Evolutionary conservation across 2,888 invertebrate genomes (phyloP), one percentile per base, ranked within the genome.

Genomic region (Eupithecia subumbrata): DNA sequence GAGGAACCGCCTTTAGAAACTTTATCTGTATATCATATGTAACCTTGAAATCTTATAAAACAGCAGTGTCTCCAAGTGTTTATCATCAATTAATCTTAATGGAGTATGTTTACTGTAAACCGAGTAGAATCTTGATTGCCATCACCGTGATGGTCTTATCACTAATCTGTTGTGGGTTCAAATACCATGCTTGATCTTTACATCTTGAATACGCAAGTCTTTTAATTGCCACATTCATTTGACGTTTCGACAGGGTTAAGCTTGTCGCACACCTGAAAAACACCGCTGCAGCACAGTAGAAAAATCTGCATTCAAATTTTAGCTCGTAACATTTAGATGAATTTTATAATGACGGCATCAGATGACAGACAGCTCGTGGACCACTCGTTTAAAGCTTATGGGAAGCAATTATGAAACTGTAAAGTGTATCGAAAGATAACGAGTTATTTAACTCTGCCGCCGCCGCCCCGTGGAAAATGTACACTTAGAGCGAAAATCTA

Each of bases 81-180:
- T 52, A 69, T 56, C 73, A 72, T 79, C 71, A 43, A 76, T 77
- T 71, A 68, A 76, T 79, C 75, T 75, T 72, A 70, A 78, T 37
- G 22, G 52, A 25, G 68, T 71, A 16, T 68, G 72, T 73, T 70
- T 67, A 71, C 68, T 43, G 68, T 68, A 68, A 25, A 12, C 25
- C n/a, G 68, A 68, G 68, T 45, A 25, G 67, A 40, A 68, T 43
- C 43, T 68, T 68, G 68, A 68, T 68, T 45, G 68, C 7, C 25
- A 25, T 56, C 56, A 18, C 64, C 30, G 18, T 34, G 64, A 34
- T 22, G 34, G 18, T 64, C 60, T 60, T 9, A 64, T 34, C 9
- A 64, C 64, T 34, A 22, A 68, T 45, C 40, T 34, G 67, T 25
- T 22, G 40, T 67, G 40, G 25, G 68, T 68, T 68, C 25, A 43